Conservation (phyloP, 2,797 vertebrate species). For the Notolepis coatsorum region DNA sequence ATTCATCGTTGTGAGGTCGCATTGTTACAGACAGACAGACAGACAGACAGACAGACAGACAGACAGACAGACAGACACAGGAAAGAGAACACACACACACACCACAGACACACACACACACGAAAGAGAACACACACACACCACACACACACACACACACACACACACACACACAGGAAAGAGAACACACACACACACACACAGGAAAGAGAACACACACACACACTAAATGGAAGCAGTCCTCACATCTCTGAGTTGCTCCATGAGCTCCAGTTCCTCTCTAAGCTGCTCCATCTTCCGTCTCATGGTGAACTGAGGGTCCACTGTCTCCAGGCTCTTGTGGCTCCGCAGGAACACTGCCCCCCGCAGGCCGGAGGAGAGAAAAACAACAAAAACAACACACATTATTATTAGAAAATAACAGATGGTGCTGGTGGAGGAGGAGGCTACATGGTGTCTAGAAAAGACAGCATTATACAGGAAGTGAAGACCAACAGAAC, state of each 20-base stretch:
- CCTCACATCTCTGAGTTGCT: constrained; percentile 82
- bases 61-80: constrained; percentile 7
- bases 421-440: too few species aligned
- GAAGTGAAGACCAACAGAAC: too few species aligned
- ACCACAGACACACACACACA: neutral
- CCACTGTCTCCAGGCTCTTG: constrained; percentile 91
- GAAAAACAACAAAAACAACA: constrained; percentile 5
- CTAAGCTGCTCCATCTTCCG: constrained; percentile 96
- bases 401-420: neutral
- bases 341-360: constrained; percentile 88
- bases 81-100: neutral
- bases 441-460: too few species aligned
- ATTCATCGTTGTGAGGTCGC: too few species aligned
- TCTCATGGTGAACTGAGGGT: constrained; percentile 96
- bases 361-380: constrained; percentile 2
- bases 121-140: neutral
- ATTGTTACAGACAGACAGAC: too few species aligned
- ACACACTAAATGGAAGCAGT: neutral
- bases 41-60: neutral
- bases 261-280: constrained; percentile 89
- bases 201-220: neutral
- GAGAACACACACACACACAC: neutral
- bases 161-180: neutral
- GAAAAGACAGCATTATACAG: too few species aligned
- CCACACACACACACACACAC: neutral